Conservation (phyloP, 2,113 vertebrate species). For the Anolis carolinensis region DNA sequence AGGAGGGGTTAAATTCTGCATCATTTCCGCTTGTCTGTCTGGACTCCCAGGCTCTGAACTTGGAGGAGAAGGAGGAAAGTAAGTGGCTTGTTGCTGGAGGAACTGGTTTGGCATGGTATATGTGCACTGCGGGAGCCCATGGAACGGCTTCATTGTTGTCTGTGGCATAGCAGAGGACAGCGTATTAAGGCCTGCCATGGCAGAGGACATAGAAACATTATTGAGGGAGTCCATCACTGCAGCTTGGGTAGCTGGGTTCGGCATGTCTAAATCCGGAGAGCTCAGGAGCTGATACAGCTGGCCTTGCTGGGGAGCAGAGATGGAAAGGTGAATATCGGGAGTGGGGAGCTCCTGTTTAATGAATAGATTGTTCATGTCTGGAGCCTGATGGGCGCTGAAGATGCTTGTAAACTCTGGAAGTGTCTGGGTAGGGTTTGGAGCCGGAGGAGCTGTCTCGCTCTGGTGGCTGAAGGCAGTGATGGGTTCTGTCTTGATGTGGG, state of each 20-base stretch:
- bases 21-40: slow-evolving; percentile 87
- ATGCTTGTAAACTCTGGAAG: slow-evolving; percentile 88
- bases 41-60: slow-evolving; percentile 95
- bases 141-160: slow-evolving; percentile 80
- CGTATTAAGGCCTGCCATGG: slow-evolving; percentile 81
- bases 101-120: slow-evolving; percentile 81
- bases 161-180: slow-evolving; percentile 78
- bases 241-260: slow-evolving; percentile 77
- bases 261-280: slow-evolving; percentile 89
- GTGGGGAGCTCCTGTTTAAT: slow-evolving; percentile 93
- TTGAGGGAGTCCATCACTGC: slow-evolving; percentile 82
- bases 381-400: slow-evolving; percentile 81
- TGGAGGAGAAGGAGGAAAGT: slow-evolving; percentile 93
- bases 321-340: slow-evolving; percentile 82
- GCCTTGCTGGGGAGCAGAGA: slow-evolving; percentile 83
- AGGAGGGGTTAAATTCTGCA: slow-evolving; percentile 91
- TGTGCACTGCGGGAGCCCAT: slow-evolving; percentile 79
- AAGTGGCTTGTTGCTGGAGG: slow-evolving; percentile 82
- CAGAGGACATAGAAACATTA: slow-evolving; percentile 76
- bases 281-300: slow-evolving; percentile 92
- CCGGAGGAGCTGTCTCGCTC: slow-evolving; percentile 77
- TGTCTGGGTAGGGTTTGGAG: slow-evolving; percentile 71
- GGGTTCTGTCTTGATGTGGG: slow-evolving; percentile 91
- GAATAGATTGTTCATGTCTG: slow-evolving; percentile 81
- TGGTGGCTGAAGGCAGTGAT: slow-evolving; percentile 84